phyloP scores from a whole-genome alignment of 2,113 vertebrate species.

The Onychostruthus taczanowskii region DNA sequence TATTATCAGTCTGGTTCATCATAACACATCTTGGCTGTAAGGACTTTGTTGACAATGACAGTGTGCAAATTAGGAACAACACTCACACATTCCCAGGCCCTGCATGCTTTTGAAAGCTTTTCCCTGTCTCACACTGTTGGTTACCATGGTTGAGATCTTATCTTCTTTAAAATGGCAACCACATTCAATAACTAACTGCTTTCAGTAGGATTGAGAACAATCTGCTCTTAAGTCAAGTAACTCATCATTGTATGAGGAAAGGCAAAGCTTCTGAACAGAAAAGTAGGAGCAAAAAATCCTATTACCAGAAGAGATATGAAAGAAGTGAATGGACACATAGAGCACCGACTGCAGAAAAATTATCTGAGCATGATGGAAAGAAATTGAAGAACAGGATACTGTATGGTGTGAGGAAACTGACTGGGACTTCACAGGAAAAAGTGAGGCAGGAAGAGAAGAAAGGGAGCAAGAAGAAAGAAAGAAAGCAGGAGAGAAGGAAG shows the following conservation, averaged over 20 bases:
- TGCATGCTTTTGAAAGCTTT: background rate
- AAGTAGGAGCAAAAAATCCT: background rate
- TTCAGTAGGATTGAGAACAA: background rate
- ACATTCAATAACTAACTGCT: background rate
- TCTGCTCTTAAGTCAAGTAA: background rate
- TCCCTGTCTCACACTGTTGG: background rate
- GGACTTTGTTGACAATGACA: background rate
- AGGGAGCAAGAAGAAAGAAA: background rate
- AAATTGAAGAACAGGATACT: background rate
- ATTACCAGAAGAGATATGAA: background rate
- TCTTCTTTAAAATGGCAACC: background rate
- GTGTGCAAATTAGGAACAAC: background rate
- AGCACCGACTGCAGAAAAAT: background rate
- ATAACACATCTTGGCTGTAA: slow-evolving; percentile 21
- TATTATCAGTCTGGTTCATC: background rate
- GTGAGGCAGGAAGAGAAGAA: background rate
- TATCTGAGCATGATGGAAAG: background rate
- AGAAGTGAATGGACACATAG: background rate
- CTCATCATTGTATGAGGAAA: background rate
- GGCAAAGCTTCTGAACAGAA: background rate
- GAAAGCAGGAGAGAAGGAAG: background rate
- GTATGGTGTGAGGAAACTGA: background rate
- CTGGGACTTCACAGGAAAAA: background rate
- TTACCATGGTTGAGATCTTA: background rate
- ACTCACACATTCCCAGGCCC: background rate